phyloP scores from a whole-genome alignment of 2,797 vertebrate species.

The Sylvia borin region DNA sequence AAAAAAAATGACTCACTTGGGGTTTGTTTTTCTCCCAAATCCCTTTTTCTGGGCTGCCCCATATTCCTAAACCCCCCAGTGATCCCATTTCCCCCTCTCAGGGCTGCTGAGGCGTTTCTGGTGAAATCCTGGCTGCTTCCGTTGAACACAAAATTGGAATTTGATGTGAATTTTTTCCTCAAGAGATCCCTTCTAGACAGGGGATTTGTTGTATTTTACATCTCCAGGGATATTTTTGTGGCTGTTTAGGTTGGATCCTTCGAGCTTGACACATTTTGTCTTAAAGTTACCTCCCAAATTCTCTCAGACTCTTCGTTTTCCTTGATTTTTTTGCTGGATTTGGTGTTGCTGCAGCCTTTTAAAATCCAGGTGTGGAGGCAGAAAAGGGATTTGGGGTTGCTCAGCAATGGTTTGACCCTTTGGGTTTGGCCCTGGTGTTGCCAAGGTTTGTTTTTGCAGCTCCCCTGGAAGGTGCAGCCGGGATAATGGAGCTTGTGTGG shows the following conservation, averaged over 20 bases:
- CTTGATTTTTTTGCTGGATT: not conserved
- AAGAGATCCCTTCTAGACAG: not conserved
- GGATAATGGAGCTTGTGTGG: not conserved
- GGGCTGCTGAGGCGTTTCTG: not conserved
- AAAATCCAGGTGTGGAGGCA: not conserved
- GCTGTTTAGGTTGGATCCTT: not conserved
- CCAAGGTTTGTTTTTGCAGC: not conserved
- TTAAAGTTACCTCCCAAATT: not conserved
- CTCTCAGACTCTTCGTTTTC: not conserved
- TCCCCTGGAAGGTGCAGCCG: fast-evolving
- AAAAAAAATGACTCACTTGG: not conserved
- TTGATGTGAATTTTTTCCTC: not conserved
- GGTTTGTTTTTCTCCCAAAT: not conserved
- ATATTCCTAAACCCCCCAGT: fast-evolving
- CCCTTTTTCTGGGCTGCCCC: not conserved
- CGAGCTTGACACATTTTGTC: fast-evolving
- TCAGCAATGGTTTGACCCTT: not conserved
- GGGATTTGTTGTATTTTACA: not conserved
- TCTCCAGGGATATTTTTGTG: not conserved
- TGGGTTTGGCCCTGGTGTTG: not conserved
- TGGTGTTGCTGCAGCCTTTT: not conserved
- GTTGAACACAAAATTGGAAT: not conserved
- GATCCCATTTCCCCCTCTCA: not conserved
- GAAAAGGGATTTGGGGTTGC: not conserved
- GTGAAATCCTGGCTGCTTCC: not conserved